Evolutionary conservation across 2,888 invertebrate species (phyloP), one percentile per base, ranked within the genome.

Genomic region (Heliconius cydno): DNA sequence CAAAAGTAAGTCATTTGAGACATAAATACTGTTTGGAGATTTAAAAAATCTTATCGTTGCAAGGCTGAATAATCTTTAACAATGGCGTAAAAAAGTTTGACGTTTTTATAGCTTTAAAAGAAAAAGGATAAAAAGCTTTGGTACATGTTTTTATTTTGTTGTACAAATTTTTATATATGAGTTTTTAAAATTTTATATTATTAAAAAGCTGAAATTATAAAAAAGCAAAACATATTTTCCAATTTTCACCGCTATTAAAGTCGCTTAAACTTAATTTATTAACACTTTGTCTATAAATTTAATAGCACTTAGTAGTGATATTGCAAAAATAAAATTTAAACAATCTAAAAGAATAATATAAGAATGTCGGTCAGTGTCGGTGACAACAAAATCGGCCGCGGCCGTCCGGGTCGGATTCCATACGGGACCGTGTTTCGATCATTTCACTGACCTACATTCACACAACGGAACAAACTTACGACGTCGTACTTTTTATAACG

Each of bases 371-470:
- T 86, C 89, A 89, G 87, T 89, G 88, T 88, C 87, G 86, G 85
- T 86, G 87, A 79, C 87, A 89, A 88, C 88, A 88, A 86, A 87
- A 87, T 91, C 93, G 92, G 92, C 91, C 88, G 88, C 89, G 88
- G 89, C 87, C 90, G 88, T 87, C 85, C 87, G 88, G 91, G 89
- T 92, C 92, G 90, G 90, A 93, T 92, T 91, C 93, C 94, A 88
- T 90, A 91, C 94, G 93, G 93, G 93, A 90, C 93, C 92, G 89
- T 86, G 91, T 92, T 93, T 91, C 92, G 91, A 90, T 94, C 93
- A 93, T 94, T 94, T 94, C 94, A 93, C 94, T 94, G 94, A 93
- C 94, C 93, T 84, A 94, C 93, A 92, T 94, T 92, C 87, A 85
- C 87, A 85, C 84, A 84, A 86, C 87, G 86, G 87, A 84, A 85